Base-by-base conservation (phyloP, 1,140 invertebrate genomes). In the Halesus radiatus region DNA sequence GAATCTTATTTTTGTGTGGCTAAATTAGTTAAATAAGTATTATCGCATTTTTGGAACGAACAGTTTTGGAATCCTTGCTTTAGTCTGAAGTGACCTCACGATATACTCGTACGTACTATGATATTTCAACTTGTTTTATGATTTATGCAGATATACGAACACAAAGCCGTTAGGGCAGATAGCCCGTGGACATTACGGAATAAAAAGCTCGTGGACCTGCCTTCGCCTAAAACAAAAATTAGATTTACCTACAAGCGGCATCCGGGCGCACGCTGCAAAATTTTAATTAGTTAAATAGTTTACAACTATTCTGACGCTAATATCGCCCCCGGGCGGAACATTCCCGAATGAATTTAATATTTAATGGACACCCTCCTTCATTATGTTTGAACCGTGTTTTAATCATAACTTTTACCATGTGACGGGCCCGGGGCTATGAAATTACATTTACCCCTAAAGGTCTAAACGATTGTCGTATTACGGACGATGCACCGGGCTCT, bases 211-310 rank as follows among this genome's bases (percentile, higher is more conserved):
- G 56, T 29, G 8, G 8, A 45, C 4, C 52, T n/a, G 62, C 15
- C 45, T 23, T 26, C 32, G 22, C 32, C 29, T 18, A 56, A 26
- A 74, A 45, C 70, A 62, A 74, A 79, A 79, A 74, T 68, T 32
- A 68, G 29, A 64, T 73, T 72, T 58, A 74, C 18, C 58, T 53
- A 58, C 52, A 81, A 81, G 52, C 22, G 26, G 81, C 58, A 32
- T 50, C 23, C 26, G 70, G 60, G 77, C 72, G 72, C n/a, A 29
- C 54, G 37, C 22, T 73, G 74, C 54, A 18, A 80, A 79, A 80
- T 82, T 80, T 82, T 82, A 82, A 82, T 80, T 82, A 82, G 76
- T 74, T 74, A 79, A 82, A 82, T 80, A 82, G 81, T 82, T 82
- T 60, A 54, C 64, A 82, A 82, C 81, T 82, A 74, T 77, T 75